Percentiles rank a stretch among this genome's conserved stretches.
These are phyloP conservation scores for Tetrao urogallus DNA, from an alignment of 2,113 vertebrate species.

Conservation along the genomic window DNA sequence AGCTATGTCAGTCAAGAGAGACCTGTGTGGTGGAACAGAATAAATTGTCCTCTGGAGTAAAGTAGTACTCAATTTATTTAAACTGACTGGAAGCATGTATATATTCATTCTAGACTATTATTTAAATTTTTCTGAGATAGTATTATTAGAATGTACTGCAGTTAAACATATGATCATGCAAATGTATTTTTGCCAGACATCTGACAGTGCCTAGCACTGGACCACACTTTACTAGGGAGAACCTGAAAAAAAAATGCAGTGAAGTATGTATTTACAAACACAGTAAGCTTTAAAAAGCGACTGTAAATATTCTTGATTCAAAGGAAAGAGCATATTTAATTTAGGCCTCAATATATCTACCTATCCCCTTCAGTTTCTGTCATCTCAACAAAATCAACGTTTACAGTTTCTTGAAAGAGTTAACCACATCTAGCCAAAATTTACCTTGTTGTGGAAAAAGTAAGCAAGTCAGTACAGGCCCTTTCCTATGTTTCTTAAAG, in stretches of 20 bases:
- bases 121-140: slow-evolving; percentile 32
- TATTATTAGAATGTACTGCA: background rate
- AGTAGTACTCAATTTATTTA: slow-evolving; percentile 13
- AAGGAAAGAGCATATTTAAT: background rate
- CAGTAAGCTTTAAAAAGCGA: slow-evolving; percentile 11
- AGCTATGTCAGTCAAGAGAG: background rate
- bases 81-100: background rate
- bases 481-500: background rate
- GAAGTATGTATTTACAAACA: background rate
- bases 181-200: slow-evolving; percentile 10
- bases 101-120: slow-evolving; percentile 9
- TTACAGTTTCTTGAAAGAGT: background rate
- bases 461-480: background rate
- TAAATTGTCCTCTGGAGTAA: slow-evolving; percentile 25
- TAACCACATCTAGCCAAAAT: background rate
- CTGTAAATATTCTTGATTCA: background rate
- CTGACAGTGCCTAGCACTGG: background rate
- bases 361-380: background rate
- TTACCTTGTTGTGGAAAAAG: background rate
- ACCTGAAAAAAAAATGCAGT: background rate
- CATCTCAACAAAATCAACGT: background rate
- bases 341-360: background rate
- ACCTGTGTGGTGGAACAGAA: background rate
- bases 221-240: background rate
- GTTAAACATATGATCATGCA: slow-evolving; percentile 42